Base-by-base conservation (phyloP, 2,888 invertebrate genomes). In the Hemithea aestivaria region DNA sequence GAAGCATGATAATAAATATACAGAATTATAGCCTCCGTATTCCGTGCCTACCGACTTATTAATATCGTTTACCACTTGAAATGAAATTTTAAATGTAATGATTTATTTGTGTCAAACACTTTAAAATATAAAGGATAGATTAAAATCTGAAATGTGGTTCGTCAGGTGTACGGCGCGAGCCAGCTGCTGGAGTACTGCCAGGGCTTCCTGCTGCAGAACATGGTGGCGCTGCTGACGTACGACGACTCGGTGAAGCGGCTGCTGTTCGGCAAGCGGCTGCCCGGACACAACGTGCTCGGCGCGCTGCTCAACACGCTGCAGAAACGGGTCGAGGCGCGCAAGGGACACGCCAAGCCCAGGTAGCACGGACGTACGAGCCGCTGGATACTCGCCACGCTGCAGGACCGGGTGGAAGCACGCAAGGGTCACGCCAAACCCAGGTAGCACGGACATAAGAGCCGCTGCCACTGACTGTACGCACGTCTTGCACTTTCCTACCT, bases 221-320 rank as follows among this genome's bases (percentile, higher is more conserved):
- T 96, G 95, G 95, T 96, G n/a, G 95, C 96, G n/a, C 84, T 96
- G 12, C 87, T 96, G 29, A 96, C 96, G 0, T 96, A 95, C 64
- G 96, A 96, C 62, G 96, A 96, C 69, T 95, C 95, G 0, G 96
- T 96, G 0, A 94, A 96, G 66, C 90, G 96, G 45, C 82, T 96
- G 37, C 88, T 96, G 22, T 96, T 96, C 62, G 96, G 96, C 24
- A 96, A 96, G 74, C 93, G 96, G 63, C 85, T 96, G 46, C 96
- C 96, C 32, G 96, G 95, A 58, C 96, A 96, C 67, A 96, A 96
- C 64, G 96, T 96, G 3, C 87, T 96, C 7, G 94, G 93, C 6
- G 96, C 96, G 7, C 84, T 96, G 11, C 83, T 96, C 34, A 85
- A 90, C 10, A 95, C 95, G 1, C 80, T 96, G 48, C 96, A 96